Base-by-base conservation (phyloP, 2,888 invertebrate species). In the Marasmarcha lunaedactyla region DNA sequence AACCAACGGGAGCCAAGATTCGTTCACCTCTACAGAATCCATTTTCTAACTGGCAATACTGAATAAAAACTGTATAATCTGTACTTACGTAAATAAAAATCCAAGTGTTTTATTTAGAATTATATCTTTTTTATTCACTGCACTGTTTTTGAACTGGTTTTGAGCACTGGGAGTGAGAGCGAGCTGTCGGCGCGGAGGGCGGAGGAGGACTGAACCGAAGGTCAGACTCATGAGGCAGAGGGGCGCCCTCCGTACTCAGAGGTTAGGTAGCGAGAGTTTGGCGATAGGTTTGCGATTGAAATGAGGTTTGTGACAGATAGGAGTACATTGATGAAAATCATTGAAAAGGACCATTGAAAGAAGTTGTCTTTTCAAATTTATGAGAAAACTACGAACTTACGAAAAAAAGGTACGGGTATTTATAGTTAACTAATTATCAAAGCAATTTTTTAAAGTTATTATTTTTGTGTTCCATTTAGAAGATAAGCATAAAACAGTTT, bases 61-160 rank as follows among this genome's bases (percentile, higher is more conserved):
- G 4, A 20, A 20, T 5, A 20, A 20, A 7, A 20, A 20, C 3
- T 20, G 7, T 7, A 7, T 5, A 15, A 50, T 40, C 33, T 36
- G 44, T 65, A 81, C 81, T 79, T 58, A 81, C 81, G 55, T 55
- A 52, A 50, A 57, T 46, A 57, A 59, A 65, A 73, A 79, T 79
- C 78, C 79, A 66, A 69, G 45, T 50, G 50, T 55, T 50, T 55
- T 45, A 55, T 50, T 59, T 51, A 56, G 55, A 55, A 60, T 52
- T 38, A 48, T 42, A 7, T 5, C 7, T 20, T 20, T 43, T 46
- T 51, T 46, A 47, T 59, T 61, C 78, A 81, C 78, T 71, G 60
- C 78, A 81, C 81, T 66, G 55, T 63, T 68, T 61, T 63, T 65
- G 66, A 66, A 69, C 63, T 63, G 61, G 55, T 57, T 54, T 49